A percentile compares a stretch with the other conserved stretches of the same genome.
Conservation (phyloP, 2,797 vertebrate genomes). For the Phyllotis vaccarum region DNA sequence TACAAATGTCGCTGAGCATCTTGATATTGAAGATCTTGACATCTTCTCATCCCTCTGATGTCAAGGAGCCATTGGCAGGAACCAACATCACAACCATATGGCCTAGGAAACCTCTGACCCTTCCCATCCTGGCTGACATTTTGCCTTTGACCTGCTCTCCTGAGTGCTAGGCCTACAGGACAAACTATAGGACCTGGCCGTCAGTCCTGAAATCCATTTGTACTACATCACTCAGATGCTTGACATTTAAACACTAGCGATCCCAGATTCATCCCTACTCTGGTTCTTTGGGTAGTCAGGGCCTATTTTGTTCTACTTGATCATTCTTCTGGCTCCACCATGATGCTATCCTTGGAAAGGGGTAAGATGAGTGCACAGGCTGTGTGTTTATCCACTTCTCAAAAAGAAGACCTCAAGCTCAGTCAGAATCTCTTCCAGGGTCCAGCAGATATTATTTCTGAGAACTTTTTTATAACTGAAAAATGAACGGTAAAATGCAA, state of each 20-base stretch:
- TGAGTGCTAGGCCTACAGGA: neutral
- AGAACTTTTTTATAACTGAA: neutral
- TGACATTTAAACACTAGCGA: too few relatives aligned
- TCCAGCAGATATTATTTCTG: neutral
- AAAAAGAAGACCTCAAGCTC: neutral
- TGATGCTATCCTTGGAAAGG: neutral
- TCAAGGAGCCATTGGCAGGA: neutral
- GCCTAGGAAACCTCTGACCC: accelerated
- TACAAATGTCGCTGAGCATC: accelerated
- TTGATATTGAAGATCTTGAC: too few relatives aligned
- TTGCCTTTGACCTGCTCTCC: accelerated
- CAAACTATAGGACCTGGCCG: accelerated
- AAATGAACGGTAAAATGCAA: neutral
- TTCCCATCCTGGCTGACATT: neutral
- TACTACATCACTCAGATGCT: neutral
- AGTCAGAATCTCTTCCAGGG: neutral
- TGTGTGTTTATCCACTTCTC: neutral
- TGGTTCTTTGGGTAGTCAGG: neutral
- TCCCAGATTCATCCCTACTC: accelerated
- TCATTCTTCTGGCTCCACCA: neutral
- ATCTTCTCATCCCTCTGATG: neutral
- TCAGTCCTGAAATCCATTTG: neutral
- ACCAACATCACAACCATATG: accelerated
- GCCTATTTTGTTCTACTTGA: neutral
- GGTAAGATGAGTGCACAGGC: neutral